Evolutionary conservation across 2,888 invertebrate species (phyloP).

Genomic region (Oscheius sp.): DNA sequence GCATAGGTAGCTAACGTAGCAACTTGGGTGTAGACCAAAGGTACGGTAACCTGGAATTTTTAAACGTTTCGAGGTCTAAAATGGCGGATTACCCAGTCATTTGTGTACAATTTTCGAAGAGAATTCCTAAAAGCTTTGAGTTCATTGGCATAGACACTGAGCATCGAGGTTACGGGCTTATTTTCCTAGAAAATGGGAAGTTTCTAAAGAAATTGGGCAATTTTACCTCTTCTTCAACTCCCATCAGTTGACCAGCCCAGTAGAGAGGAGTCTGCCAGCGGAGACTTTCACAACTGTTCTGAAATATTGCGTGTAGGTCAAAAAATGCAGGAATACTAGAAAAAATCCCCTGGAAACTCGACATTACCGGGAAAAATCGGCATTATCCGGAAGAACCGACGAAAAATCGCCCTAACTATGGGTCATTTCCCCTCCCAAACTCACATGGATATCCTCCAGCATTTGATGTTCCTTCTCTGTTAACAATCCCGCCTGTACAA

Average conservation of each 20-base stretch:
- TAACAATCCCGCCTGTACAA: conserved; percentile 52
- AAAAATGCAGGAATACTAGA: too few species aligned
- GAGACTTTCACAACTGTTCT: conserved; percentile 45
- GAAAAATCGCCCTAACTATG: too few species aligned
- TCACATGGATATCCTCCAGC: conserved; percentile 51
- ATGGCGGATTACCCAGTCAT: conserved; percentile 63
- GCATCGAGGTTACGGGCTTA: neutral
- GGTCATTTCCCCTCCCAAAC: too few species aligned
- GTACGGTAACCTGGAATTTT: conserved; percentile 51
- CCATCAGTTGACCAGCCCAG: conserved; percentile 60
- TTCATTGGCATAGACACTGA: conserved; percentile 36
- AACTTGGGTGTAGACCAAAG: conserved; percentile 67
- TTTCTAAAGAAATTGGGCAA: neutral
- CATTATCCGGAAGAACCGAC: too few species aligned
- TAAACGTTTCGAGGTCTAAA: neutral
- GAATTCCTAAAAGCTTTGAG: conserved; percentile 52
- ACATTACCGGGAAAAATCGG: too few species aligned
- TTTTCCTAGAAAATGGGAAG: neutral
- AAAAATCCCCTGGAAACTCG: too few species aligned
- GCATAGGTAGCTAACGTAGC: conserved; percentile 74
- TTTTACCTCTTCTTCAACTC: conserved; percentile 54
- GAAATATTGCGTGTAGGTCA: neutral
- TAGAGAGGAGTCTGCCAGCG: conserved; percentile 66
- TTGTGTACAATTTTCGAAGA: conserved; percentile 53
- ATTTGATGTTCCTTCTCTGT: conserved; percentile 58